phyloP scores from a whole-genome alignment of 2,888 invertebrate species.

The Galeopsomyia nigrocyanea region DNA sequence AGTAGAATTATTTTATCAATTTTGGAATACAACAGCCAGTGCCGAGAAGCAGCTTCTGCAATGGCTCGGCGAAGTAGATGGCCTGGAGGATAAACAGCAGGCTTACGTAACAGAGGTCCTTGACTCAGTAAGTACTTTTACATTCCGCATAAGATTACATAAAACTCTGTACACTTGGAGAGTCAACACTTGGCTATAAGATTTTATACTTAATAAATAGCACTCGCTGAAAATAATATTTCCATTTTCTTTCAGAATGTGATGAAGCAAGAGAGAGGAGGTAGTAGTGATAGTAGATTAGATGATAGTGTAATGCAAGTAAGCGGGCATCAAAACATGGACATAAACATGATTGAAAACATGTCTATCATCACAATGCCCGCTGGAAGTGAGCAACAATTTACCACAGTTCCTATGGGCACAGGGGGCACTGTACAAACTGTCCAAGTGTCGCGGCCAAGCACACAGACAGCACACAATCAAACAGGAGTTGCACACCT shows the following conservation, averaged over 20 bases:
- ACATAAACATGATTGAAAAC: slow-evolving; percentile 64
- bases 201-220: too few relatives aligned
- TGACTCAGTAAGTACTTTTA: slow-evolving; percentile 57
- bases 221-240: slow-evolving; percentile 6
- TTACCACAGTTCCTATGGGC: slow-evolving; percentile 67
- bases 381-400: slow-evolving; percentile 60
- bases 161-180: background rate
- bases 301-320: slow-evolving; percentile 64
- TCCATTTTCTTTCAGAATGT: slow-evolving; percentile 55
- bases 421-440: slow-evolving; percentile 60
- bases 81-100: slow-evolving; percentile 61
- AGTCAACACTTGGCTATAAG: too few relatives aligned
- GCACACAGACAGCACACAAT: slow-evolving; percentile 59
- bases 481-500: slow-evolving; percentile 57
- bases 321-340: slow-evolving; percentile 61
- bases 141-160: background rate
- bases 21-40: slow-evolving; percentile 78
- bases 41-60: slow-evolving; percentile 74
- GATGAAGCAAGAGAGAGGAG: slow-evolving; percentile 64
- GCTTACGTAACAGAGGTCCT: slow-evolving; percentile 62
- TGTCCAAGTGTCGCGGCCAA: slow-evolving; percentile 64
- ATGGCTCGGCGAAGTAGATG: slow-evolving; percentile 64
- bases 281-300: slow-evolving; percentile 63
- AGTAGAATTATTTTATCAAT: slow-evolving; percentile 80
- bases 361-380: slow-evolving; percentile 61